Percentiles rank a stretch among this genome's conserved stretches.
Conservation (phyloP, 1,140 invertebrate species). For the Euura saliciscinereae region DNA sequence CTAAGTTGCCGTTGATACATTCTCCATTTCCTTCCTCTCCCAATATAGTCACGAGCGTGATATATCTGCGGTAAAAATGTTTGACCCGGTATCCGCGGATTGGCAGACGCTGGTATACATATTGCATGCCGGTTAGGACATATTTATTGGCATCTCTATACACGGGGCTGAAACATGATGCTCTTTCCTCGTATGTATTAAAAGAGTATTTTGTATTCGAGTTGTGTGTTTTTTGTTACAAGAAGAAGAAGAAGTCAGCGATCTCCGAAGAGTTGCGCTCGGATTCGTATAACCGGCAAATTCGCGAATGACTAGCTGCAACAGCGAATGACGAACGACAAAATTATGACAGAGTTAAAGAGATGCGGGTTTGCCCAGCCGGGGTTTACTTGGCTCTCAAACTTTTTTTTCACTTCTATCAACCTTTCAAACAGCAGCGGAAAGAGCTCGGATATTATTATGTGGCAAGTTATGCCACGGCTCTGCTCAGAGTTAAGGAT, state of each 20-base stretch:
- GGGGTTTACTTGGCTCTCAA: conserved; percentile 9
- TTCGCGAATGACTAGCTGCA: conserved; percentile 23
- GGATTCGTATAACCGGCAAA: conserved; percentile 30
- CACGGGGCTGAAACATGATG: conserved; percentile 43
- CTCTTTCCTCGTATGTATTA: conserved; percentile 39
- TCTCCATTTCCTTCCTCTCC: too few relatives aligned
- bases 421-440: not conserved
- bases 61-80: too few relatives aligned
- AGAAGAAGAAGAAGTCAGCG: too few relatives aligned
- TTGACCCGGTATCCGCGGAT: conserved; percentile 39
- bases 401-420: conserved; percentile 16
- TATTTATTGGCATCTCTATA: conserved; percentile 57
- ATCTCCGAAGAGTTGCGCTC: conserved; percentile 21
- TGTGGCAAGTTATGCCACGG: conserved; percentile 9
- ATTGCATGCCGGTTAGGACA: conserved; percentile 52
- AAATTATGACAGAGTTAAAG: conserved; percentile 37
- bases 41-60: too few relatives aligned
- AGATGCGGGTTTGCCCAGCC: conserved; percentile 15
- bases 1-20: too few relatives aligned
- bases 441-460: conserved; percentile 1
- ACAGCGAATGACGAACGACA: conserved; percentile 41
- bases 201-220: conserved; percentile 34
- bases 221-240: too few relatives aligned
- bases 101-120: conserved; percentile 48
- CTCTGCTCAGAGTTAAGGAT: not conserved